Conservation (phyloP, 1,140 invertebrate species). For the Polypedilum vanderplanki region DNA sequence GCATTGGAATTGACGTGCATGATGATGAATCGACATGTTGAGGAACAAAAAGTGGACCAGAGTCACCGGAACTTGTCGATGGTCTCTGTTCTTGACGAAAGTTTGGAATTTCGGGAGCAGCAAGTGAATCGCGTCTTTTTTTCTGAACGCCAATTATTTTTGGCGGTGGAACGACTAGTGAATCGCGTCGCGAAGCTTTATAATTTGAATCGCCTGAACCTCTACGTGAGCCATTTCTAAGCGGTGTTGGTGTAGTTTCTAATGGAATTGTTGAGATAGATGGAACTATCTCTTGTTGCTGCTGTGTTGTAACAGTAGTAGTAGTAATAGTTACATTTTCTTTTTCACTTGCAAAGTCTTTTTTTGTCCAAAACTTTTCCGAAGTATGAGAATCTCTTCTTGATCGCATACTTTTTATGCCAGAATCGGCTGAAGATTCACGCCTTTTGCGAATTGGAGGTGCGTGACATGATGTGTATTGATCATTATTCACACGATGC, state of each 20-base stretch:
- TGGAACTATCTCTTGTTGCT: conserved; percentile 35
- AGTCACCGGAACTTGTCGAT: conserved; percentile 68
- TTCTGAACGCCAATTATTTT: conserved; percentile 51
- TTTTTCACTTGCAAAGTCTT: conserved; percentile 46
- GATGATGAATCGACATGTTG: conserved; percentile 51
- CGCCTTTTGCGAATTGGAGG: conserved; percentile 57
- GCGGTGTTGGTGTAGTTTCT: conserved; percentile 34
- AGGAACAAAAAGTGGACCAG: conserved; percentile 46
- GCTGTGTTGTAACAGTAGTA: background rate
- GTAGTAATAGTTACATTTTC: conserved; percentile 34
- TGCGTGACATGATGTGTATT: conserved; percentile 49
- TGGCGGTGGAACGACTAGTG: conserved; percentile 50
- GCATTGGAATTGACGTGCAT: conserved; percentile 56
- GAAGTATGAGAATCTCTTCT: conserved; percentile 64
- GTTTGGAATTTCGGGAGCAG: conserved; percentile 46
- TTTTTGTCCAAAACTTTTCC: conserved; percentile 61
- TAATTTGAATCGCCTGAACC: conserved; percentile 57
- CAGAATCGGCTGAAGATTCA: conserved; percentile 74
- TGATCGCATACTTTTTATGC: conserved; percentile 68
- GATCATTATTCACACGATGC: conserved; percentile 46
- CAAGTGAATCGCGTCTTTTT: conserved; percentile 58
- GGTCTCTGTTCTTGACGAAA: conserved; percentile 60
- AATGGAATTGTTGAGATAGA: background rate
- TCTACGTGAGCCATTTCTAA: conserved; percentile 46
- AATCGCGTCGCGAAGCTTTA: conserved; percentile 56